Conservation (phyloP, 2,888 invertebrate species). For the Ennomos fuscantarius region DNA sequence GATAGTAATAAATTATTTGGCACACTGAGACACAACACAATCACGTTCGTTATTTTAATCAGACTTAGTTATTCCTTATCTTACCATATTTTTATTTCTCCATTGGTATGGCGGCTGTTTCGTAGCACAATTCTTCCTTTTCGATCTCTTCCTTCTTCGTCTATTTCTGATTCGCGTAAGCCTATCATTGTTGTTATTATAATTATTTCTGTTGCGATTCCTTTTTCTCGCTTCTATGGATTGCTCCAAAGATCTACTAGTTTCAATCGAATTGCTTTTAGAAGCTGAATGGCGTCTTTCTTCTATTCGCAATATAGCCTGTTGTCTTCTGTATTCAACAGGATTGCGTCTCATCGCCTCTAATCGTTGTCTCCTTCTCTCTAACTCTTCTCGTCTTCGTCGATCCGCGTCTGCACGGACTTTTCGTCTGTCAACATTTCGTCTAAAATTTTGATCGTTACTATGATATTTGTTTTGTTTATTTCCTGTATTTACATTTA, state of each 20-base stretch:
- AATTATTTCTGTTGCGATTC: conserved; percentile 49
- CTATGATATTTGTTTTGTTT: conserved; percentile 69
- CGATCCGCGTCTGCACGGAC: conserved; percentile 84
- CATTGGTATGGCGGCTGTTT: conserved; percentile 77
- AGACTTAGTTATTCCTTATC: conserved; percentile 50
- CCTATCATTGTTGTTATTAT: conserved; percentile 51
- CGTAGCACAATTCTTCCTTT: conserved; percentile 70
- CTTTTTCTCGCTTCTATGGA: conserved; percentile 47
- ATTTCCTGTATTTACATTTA: conserved; percentile 76
- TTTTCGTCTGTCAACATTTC: conserved; percentile 76
- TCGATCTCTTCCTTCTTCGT: conserved; percentile 69
- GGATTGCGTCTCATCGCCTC: conserved; percentile 73
- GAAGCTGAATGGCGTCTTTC: conserved; percentile 57
- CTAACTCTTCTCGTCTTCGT: conserved; percentile 67
- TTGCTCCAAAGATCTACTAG: conserved; percentile 61
- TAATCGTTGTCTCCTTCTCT: conserved; percentile 65
- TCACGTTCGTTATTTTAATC: neutral
- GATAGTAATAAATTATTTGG: too few relatives aligned
- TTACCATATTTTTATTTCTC: conserved; percentile 59
- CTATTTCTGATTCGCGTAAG: conserved; percentile 63
- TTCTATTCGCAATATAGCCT: conserved; percentile 64
- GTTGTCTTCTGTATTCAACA: conserved; percentile 69
- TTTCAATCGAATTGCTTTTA: conserved; percentile 63
- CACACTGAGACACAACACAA: too few relatives aligned
- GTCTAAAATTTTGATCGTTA: conserved; percentile 58